A percentile compares a stretch with the other conserved stretches of the same genome.
phyloP scores from a whole-genome alignment of 2,113 vertebrate genomes.

The Elachura formosa region DNA sequence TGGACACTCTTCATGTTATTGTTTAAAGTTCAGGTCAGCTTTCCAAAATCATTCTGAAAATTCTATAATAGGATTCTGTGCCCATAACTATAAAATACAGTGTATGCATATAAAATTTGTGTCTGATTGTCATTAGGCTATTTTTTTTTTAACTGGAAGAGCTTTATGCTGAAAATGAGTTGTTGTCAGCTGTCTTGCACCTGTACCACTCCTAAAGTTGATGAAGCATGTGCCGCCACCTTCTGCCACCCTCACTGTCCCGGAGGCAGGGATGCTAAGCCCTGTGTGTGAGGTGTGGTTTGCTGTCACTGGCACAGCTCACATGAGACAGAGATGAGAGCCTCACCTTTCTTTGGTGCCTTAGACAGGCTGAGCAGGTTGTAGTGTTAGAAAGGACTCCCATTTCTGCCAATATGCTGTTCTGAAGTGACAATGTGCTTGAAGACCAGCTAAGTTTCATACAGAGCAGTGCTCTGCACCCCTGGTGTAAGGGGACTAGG shows the following conservation, averaged over 20 bases:
- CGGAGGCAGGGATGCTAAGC: background rate
- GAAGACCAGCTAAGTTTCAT: background rate
- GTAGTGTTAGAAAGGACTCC: background rate
- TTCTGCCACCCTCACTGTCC: background rate
- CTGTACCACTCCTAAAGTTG: background rate
- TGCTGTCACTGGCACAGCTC: background rate
- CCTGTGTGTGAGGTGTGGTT: background rate
- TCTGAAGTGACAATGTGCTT: background rate
- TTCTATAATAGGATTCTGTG: background rate
- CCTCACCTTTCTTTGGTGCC: background rate
- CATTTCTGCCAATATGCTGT: background rate
- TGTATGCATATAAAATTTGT: background rate
- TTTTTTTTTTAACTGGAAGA: background rate
- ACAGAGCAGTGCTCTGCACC: background rate
- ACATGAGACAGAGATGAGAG: background rate
- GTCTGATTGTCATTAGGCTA: fast-evolving
- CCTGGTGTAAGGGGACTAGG: background rate
- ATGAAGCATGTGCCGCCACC: background rate
- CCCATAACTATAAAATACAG: background rate
- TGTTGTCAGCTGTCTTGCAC: background rate
- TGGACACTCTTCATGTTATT: background rate
- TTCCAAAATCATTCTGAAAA: background rate
- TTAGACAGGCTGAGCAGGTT: background rate
- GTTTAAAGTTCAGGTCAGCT: background rate
- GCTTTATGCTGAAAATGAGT: background rate